Percentiles rank a stretch among this genome's conserved stretches.
These are phyloP conservation scores for Coptodon bakossiorum DNA, from an alignment of 2,113 vertebrate species.

Conservation along the genomic window DNA sequence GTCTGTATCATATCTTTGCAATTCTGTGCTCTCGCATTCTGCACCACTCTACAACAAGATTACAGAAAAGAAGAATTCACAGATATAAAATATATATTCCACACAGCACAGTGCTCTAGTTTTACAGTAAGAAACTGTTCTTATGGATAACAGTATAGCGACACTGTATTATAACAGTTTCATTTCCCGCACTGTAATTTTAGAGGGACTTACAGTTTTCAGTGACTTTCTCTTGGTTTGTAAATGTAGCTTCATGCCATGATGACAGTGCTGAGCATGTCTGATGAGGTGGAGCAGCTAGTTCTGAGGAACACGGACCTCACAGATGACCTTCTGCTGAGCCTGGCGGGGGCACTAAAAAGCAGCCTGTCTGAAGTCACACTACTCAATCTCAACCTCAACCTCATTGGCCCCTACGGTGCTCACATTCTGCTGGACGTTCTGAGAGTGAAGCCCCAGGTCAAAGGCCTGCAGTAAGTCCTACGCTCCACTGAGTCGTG, in stretches of 20 bases:
- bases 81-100: background rate
- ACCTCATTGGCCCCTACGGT: constrained; percentile 71
- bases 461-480: constrained; percentile 73
- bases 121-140: background rate
- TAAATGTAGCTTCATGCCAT: constrained; percentile 65
- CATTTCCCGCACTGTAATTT: background rate
- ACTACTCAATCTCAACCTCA: constrained; percentile 78
- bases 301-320: constrained; percentile 77
- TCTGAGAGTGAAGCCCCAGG: constrained; percentile 64
- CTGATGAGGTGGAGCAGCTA: constrained; percentile 74
- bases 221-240: background rate
- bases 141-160: background rate
- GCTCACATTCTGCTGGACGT: constrained; percentile 69
- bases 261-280: constrained; percentile 60
- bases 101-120: background rate
- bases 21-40: background rate
- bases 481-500: background rate
- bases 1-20: background rate
- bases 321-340: constrained; percentile 68
- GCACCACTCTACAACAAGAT: background rate
- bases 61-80: background rate
- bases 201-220: background rate
- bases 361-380: constrained; percentile 68
- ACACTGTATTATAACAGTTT: background rate
- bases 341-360: constrained; percentile 61